Evolutionary conservation across 2,888 invertebrate genomes (phyloP).

Genomic region (Rhynchonema sp.): DNA sequence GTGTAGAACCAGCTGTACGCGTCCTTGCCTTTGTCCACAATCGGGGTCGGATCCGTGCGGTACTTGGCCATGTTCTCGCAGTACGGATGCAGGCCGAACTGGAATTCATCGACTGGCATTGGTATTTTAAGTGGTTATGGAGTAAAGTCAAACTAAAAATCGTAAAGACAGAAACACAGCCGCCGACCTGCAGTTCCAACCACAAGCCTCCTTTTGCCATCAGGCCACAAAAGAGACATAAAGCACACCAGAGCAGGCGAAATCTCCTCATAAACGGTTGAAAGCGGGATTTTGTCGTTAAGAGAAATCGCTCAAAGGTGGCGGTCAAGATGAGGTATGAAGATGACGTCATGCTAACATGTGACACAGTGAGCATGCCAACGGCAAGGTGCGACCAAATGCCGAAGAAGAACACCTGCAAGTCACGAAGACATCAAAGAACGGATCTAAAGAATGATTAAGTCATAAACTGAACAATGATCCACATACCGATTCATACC

Average conservation of each 20-base stretch:
- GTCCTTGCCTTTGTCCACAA: no score
- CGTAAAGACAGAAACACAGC: no score
- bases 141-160: neutral
- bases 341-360: slow-evolving; percentile 23
- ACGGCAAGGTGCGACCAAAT: slow-evolving; percentile 21
- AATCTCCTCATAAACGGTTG: neutral
- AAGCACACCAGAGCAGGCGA: neutral
- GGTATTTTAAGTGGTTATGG: no score
- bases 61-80: neutral
- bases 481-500: neutral
- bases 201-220: neutral
- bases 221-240: neutral
- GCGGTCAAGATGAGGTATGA: slow-evolving; percentile 22
- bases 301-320: slow-evolving; percentile 16
- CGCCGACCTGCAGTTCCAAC: neutral
- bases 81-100: neutral
- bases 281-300: neutral
- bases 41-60: neutral
- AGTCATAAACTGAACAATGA: neutral
- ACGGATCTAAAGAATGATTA: neutral
- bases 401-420: neutral
- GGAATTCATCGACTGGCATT: neutral
- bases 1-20: neutral
- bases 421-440: neutral
- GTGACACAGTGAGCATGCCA: slow-evolving; percentile 21